These are phyloP conservation scores for Aphaenogaster rudis DNA, from an alignment of 1,140 invertebrate species.

Conservation along the genomic window DNA sequence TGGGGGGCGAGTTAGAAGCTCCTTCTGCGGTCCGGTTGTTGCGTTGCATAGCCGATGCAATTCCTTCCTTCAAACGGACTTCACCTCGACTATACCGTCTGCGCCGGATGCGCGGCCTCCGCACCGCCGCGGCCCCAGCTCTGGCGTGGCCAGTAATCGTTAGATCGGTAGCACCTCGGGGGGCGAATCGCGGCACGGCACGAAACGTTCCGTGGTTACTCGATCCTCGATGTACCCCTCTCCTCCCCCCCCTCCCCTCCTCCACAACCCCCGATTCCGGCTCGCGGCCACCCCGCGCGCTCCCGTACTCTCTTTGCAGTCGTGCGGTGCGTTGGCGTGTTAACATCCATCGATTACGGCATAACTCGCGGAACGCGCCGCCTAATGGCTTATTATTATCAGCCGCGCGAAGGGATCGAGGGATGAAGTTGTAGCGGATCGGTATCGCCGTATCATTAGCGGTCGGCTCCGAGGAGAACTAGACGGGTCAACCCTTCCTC, in stretches of 20 bases:
- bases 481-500: constrained; percentile 20
- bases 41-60: constrained; percentile 51
- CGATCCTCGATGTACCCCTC: constrained; percentile 18
- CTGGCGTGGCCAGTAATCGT: constrained; percentile 69
- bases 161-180: constrained; percentile 66
- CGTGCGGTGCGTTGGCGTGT: constrained; percentile 58
- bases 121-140: neutral
- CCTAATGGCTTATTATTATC: constrained; percentile 69
- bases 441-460: constrained; percentile 64
- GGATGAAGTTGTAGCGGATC: constrained; percentile 67
- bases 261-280: neutral
- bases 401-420: constrained; percentile 25
- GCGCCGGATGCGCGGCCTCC: constrained; percentile 60
- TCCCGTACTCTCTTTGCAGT: constrained; percentile 18
- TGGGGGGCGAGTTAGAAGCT: neutral
- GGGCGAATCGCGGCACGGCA: constrained; percentile 58
- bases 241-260: no score
- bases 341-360: constrained; percentile 63
- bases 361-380: constrained; percentile 62
- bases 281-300: neutral
- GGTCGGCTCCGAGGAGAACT: constrained; percentile 22
- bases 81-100: constrained; percentile 43
- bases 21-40: neutral
- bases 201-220: constrained; percentile 66
- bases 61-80: constrained; percentile 58